Percentiles rank a stretch among this genome's conserved stretches.
Conservation (phyloP, 2,888 invertebrate genomes). For the Andrena chrysosceles region DNA sequence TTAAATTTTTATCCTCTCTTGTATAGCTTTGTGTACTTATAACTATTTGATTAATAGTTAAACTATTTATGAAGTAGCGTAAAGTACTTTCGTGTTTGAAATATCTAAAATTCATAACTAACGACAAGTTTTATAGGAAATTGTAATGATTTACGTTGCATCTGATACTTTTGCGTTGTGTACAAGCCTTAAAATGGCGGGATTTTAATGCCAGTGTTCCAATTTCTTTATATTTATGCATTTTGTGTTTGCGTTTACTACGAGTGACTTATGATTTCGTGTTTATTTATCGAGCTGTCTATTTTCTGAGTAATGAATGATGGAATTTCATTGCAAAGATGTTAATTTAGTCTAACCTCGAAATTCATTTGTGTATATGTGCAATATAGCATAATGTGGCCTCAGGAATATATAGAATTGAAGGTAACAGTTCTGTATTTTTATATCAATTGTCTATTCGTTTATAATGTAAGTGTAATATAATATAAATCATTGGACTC, state of each 20-base stretch:
- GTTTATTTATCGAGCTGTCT: background rate
- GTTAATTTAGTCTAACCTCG: conserved; percentile 30
- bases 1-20: background rate
- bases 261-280: background rate
- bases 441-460: background rate
- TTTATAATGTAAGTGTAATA: background rate
- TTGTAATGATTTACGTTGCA: conserved; percentile 2
- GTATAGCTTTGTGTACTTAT: background rate
- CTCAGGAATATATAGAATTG: conserved; percentile 75
- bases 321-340: background rate
- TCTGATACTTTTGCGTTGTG: background rate
- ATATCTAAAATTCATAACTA: background rate
- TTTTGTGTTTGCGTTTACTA: background rate
- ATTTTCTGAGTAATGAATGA: background rate
- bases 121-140: background rate
- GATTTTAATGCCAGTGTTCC: background rate
- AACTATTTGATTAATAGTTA: background rate
- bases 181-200: background rate
- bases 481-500: background rate
- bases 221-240: background rate
- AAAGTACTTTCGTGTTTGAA: background rate
- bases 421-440: conserved; percentile 71
- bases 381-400: conserved; percentile 70
- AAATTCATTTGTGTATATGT: conserved; percentile 16
- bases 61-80: background rate